Percentiles rank a stretch among this genome's conserved stretches.
phyloP scores from a whole-genome alignment of 2,113 vertebrate genomes.

The Platysteira castanea region DNA sequence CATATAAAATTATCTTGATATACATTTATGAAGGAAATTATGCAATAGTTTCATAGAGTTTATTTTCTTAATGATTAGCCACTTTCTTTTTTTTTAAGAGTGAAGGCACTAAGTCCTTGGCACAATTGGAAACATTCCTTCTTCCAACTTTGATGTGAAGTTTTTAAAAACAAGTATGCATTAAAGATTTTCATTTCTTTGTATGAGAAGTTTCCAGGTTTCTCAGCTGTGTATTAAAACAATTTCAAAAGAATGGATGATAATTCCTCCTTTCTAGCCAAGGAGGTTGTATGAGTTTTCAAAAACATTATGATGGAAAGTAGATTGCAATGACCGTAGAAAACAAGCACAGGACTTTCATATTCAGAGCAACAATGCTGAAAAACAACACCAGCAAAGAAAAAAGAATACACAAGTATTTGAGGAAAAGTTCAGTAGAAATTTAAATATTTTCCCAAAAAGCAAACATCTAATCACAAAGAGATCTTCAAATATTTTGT shows the following conservation, averaged over 20 bases:
- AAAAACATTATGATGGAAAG: accelerated
- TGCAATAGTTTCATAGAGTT: neutral
- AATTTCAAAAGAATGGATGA: neutral
- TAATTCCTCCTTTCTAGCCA: neutral
- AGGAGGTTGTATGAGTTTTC: neutral
- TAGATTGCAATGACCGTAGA: neutral
- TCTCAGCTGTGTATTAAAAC: neutral
- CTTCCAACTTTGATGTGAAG: neutral
- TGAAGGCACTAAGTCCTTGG: neutral
- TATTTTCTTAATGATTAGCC: neutral
- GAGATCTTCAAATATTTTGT: neutral
- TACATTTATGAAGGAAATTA: neutral
- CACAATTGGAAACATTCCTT: neutral
- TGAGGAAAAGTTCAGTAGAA: neutral
- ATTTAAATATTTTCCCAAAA: neutral
- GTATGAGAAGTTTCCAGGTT: neutral
- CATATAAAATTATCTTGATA: neutral
- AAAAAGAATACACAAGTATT: neutral
- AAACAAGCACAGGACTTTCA: neutral
- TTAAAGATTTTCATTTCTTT: neutral
- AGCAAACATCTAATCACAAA: neutral
- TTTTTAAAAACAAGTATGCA: neutral
- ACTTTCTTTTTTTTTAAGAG: no score
- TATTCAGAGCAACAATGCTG: neutral
- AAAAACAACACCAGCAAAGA: neutral